Evolutionary conservation across 2,888 invertebrate species (phyloP), one percentile per base, ranked within the genome.

Genomic region (Trachelus tabidus): DNA sequence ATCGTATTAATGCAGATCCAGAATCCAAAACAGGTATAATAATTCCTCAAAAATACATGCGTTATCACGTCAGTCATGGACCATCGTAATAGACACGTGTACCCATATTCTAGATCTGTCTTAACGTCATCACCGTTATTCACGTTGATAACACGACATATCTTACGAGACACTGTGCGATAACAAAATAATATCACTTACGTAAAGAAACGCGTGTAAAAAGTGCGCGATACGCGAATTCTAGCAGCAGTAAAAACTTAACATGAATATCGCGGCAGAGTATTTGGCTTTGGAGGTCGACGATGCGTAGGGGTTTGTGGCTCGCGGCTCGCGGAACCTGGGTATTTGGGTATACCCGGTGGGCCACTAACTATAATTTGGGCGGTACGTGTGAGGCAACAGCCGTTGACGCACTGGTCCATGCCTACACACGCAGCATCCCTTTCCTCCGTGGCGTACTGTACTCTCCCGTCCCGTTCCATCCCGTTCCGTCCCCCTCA

Each of bases 401-500:
- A 91, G 91, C 90, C 91, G 91, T 91, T 91, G 91, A 91, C 91
- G 91, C 91, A 91, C 91, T 91, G 91, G 91, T 91, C 91, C 91
- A 91, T 91, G 91, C 90, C 91, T 88, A 91, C 91, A 91, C 91
- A 91, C 90, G 90, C 90, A 88, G 89, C 89, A 90, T 90, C 90
- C 89, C 90, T 89, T 89, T 88, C 87, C 87, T 90, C 89, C 81
- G 83, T 84, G 83, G 56, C 56, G 56, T 56, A 23, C 56, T 56
- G 56, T 56, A 56, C 56, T 84, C 87, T 76, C 85, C 81, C 83
- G 82, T 83, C 85, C 78, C 80, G 80, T 84, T 87, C 85, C 86
- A 85, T 85, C 85, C 84, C 83, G 85, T 87, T 84, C 84, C 78
- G 83, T 68, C 73, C 15, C 15, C 78, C 78, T 75, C 15, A 33